These are phyloP conservation scores for Hydrolagus affinis DNA, from an alignment of 2,113 vertebrate species.

Conservation along the genomic window DNA sequence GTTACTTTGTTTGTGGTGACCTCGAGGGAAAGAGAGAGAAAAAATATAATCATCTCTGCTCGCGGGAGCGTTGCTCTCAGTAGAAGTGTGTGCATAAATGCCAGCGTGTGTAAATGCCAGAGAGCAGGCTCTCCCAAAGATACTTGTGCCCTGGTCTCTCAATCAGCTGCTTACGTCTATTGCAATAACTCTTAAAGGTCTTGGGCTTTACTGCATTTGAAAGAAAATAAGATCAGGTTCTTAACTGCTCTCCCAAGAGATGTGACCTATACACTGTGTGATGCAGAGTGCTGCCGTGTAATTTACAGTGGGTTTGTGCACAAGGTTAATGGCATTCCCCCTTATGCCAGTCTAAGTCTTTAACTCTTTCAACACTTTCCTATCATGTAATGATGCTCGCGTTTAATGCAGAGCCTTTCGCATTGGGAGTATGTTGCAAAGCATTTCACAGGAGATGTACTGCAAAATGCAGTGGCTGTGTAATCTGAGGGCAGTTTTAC, in stretches of 20 bases:
- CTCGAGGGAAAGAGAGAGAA: background rate
- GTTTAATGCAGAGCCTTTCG: too few relatives aligned
- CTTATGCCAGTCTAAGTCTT: too few relatives aligned
- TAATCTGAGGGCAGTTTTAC: too few relatives aligned
- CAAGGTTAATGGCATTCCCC: background rate
- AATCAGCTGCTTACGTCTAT: background rate
- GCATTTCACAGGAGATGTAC: too few relatives aligned
- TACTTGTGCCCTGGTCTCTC: background rate
- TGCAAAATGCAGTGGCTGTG: too few relatives aligned
- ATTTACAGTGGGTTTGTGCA: background rate
- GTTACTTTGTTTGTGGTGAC: background rate
- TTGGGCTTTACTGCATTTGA: background rate
- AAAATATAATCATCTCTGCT: too few relatives aligned
- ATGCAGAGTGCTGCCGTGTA: background rate
- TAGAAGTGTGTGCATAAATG: background rate
- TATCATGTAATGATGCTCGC: too few relatives aligned
- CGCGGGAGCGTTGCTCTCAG: background rate
- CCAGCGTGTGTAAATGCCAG: background rate
- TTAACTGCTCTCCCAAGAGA: background rate
- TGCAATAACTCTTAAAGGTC: background rate
- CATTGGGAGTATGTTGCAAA: too few relatives aligned
- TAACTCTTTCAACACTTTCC: too few relatives aligned
- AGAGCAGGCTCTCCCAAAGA: background rate
- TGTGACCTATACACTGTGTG: background rate
- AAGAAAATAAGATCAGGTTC: background rate